phyloP scores from a whole-genome alignment of 2,797 vertebrate genomes.

The Takifugu rubripes region DNA sequence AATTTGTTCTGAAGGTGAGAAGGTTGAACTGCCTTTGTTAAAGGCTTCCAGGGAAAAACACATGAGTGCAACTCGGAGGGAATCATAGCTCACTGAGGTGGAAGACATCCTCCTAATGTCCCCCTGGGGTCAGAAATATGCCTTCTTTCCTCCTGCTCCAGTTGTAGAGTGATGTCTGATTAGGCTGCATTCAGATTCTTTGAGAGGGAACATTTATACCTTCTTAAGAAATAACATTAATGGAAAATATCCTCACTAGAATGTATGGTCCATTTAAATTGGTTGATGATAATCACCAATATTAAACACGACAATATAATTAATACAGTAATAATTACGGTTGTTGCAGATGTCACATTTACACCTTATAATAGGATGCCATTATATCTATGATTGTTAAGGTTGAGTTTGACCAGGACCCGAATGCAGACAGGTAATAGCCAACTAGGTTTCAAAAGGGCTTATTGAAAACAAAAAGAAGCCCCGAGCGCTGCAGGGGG shows the following conservation, averaged over 20 bases:
- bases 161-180: neutral
- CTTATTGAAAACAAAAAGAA: no score
- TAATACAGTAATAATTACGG: neutral
- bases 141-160: neutral
- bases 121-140: neutral
- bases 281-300: no score
- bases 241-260: no score
- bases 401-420: no score
- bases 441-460: no score
- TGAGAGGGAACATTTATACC: no score
- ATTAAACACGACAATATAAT: neutral
- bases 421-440: no score
- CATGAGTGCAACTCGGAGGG: neutral
- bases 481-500: no score
- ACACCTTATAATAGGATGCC: neutral
- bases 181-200: neutral
- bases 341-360: no score
- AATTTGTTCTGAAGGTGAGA: slow-evolving; percentile 27
- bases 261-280: no score
- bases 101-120: neutral
- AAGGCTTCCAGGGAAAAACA: neutral
- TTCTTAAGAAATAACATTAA: no score
- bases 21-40: slow-evolving; percentile 9
- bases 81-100: neutral
- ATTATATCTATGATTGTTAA: neutral